phyloP scores from a whole-genome alignment of 2,797 vertebrate genomes.

The Botia almorhae region DNA sequence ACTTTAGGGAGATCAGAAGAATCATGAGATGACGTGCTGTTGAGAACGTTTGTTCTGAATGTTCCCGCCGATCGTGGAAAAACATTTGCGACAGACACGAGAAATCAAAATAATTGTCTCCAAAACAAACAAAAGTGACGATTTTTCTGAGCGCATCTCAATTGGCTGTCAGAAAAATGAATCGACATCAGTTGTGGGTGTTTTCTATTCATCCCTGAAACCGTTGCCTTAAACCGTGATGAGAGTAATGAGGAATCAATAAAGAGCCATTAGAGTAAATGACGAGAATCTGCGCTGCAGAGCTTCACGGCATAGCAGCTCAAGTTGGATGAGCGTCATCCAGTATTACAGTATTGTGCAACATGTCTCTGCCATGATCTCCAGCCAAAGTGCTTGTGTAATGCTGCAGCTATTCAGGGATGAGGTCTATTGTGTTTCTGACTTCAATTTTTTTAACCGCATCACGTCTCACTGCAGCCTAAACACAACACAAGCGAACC shows the following conservation, averaged over 20 bases:
- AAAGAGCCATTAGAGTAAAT: constrained; percentile 9
- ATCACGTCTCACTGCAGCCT: constrained; percentile 62
- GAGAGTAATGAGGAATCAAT: constrained; percentile 37
- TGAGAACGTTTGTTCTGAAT: constrained; percentile 48
- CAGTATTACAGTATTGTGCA: constrained; percentile 67
- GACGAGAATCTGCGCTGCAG: constrained; percentile 30
- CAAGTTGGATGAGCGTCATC: constrained; percentile 53
- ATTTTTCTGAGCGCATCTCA: not conserved
- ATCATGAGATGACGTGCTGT: constrained; percentile 24
- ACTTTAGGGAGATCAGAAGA: constrained; percentile 45
- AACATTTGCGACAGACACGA: constrained; percentile 14
- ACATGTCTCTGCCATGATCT: constrained; percentile 63
- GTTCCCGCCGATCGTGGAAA: constrained; percentile 28
- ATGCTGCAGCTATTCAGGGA: constrained; percentile 67
- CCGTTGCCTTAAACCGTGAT: constrained; percentile 11
- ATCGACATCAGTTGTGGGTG: not conserved
- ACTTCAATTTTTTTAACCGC: constrained; percentile 66
- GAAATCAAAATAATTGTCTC: not conserved
- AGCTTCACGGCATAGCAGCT: constrained; percentile 1
- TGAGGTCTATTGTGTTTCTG: constrained; percentile 67
- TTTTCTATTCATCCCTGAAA: constrained; percentile 3
- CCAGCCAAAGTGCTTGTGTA: constrained; percentile 65
- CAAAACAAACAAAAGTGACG: constrained; percentile 1
- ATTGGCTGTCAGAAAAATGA: not conserved
- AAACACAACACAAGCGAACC: not conserved